A percentile compares a stretch with the other conserved stretches of the same genome.
Conservation (phyloP, 2,888 invertebrate species). For the Mesorhabditis belari region DNA sequence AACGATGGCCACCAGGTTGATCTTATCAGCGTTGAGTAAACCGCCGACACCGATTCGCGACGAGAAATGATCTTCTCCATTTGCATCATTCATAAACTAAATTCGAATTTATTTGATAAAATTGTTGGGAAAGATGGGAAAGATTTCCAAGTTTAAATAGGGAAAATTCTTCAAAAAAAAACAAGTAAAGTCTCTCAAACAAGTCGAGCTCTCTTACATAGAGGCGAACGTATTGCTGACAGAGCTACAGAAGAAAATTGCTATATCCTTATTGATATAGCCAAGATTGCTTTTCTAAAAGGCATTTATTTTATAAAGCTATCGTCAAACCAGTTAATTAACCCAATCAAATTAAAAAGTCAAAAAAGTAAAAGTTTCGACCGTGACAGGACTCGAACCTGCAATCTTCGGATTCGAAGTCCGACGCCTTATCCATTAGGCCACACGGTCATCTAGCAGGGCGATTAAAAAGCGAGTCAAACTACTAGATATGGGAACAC, state of each 20-base stretch:
- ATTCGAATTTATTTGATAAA: neutral
- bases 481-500: neutral
- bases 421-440: too few species aligned
- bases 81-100: slow-evolving; percentile 76
- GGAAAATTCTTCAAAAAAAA: neutral
- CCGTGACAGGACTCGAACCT: too few species aligned
- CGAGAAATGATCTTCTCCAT: slow-evolving; percentile 73
- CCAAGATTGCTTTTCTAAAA: too few species aligned
- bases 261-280: too few species aligned
- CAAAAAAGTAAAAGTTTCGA: too few species aligned
- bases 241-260: neutral
- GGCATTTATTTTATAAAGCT: too few species aligned
- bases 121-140: too few species aligned
- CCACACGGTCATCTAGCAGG: too few species aligned
- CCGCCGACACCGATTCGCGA: slow-evolving; percentile 77
- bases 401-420: too few species aligned
- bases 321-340: too few species aligned
- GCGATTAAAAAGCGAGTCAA: neutral
- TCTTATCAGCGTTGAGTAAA: slow-evolving; percentile 67
- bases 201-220: neutral
- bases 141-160: neutral
- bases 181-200: neutral
- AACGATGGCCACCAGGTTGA: slow-evolving; percentile 46
- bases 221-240: neutral
- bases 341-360: too few species aligned